A percentile compares a stretch with the other conserved stretches of the same genome.
phyloP scores from a whole-genome alignment of 2,797 vertebrate species.

The Huso huso region DNA sequence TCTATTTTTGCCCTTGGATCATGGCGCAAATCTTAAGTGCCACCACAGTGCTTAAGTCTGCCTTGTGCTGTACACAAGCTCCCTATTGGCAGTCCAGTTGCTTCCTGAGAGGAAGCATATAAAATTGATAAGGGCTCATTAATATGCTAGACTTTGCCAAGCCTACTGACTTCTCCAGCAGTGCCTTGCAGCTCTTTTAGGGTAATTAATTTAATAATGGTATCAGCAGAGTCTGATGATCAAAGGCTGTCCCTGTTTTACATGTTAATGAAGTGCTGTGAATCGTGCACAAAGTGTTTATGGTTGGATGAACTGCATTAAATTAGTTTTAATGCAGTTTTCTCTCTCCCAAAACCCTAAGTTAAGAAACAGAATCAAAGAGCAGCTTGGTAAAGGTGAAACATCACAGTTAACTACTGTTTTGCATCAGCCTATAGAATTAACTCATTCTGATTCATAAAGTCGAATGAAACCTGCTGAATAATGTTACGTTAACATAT shows the following conservation, averaged over 20 bases:
- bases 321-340: neutral
- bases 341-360: neutral
- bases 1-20: no score
- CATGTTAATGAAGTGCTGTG: conserved; percentile 56
- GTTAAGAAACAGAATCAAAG: neutral
- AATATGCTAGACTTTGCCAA: conserved; percentile 46
- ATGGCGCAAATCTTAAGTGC: no score
- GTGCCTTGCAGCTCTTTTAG: conserved; percentile 44
- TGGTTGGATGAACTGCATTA: conserved; percentile 33
- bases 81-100: conserved; percentile 4
- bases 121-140: conserved; percentile 61
- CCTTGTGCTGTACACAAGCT: no score
- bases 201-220: conserved; percentile 63
- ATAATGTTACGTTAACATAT: no score
- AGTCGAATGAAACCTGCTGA: no score
- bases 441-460: no score
- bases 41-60: no score
- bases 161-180: conserved; percentile 52
- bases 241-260: conserved; percentile 50
- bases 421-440: no score
- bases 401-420: no score
- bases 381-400: no score
- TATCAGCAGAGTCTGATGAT: conserved; percentile 49
- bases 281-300: conserved; percentile 40
- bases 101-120: conserved; percentile 34